Evolutionary conservation across 2,888 invertebrate genomes (phyloP).

Genomic region (Hermaeophaga mercurialis): DNA sequence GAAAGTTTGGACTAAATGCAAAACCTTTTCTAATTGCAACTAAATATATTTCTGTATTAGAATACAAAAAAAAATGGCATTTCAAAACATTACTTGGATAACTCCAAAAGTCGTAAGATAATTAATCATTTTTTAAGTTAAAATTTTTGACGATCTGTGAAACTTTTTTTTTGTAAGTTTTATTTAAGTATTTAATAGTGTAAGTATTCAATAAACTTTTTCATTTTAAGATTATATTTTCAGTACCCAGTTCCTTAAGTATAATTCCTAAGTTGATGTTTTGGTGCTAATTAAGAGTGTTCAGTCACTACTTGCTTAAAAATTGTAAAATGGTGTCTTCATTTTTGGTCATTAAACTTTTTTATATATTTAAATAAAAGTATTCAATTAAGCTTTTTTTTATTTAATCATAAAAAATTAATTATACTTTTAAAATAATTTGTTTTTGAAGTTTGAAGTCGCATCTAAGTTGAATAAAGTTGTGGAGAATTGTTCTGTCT

Average conservation of each 20-base stretch:
- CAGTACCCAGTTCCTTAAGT: not conserved
- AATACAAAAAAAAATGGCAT: not conserved
- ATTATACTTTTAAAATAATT: slow-evolving; percentile 44
- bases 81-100: not conserved
- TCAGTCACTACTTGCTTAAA: too few species aligned
- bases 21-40: slow-evolving; percentile 1
- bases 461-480: slow-evolving; percentile 91
- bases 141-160: slow-evolving; percentile 34
- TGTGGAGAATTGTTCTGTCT: slow-evolving; percentile 86
- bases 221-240: not conserved
- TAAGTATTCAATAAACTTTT: slow-evolving; percentile 34
- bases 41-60: slow-evolving; percentile 4
- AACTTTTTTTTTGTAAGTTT: slow-evolving; percentile 30
- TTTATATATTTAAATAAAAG: too few species aligned
- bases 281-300: too few species aligned
- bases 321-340: too few species aligned
- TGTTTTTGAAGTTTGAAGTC: slow-evolving; percentile 90
- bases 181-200: slow-evolving; percentile 32
- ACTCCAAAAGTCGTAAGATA: not conserved
- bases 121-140: slow-evolving; percentile 11
- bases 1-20: not conserved
- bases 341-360: too few species aligned
- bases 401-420: slow-evolving; percentile 13
- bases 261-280: not conserved
- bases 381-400: too few species aligned